A percentile compares a stretch with the other conserved stretches of the same genome.
Conservation (phyloP, 1,140 invertebrate species). For the Pogonognathellus flavescens region DNA sequence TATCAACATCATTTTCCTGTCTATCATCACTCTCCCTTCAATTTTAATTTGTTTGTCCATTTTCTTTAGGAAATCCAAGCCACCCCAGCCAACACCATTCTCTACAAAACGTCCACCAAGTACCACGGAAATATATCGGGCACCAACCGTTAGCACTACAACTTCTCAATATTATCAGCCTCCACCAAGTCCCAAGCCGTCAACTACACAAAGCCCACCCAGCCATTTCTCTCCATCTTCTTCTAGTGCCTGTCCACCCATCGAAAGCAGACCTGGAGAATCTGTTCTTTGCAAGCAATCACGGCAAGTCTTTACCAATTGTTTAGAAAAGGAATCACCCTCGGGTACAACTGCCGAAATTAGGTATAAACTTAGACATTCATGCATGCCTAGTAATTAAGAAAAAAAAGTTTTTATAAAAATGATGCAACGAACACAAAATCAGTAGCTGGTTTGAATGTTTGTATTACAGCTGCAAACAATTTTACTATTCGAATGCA, state of each 20-base stretch:
- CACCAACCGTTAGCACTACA: too few species aligned
- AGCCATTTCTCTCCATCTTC: background rate
- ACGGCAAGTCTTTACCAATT: background rate
- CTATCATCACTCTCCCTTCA: too few species aligned
- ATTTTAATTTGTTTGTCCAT: background rate
- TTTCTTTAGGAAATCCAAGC: background rate
- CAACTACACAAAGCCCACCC: background rate
- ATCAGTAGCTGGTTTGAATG: too few species aligned
- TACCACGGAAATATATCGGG: background rate
- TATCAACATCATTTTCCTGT: background rate
- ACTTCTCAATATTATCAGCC: too few species aligned
- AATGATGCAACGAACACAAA: too few species aligned
- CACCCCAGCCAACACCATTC: background rate
- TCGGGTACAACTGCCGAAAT: conserved; percentile 24
- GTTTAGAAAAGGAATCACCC: background rate
- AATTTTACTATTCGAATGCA: conserved; percentile 51
- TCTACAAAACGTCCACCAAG: background rate
- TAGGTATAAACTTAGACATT: background rate
- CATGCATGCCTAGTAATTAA: background rate
- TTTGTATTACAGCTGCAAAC: conserved; percentile 41
- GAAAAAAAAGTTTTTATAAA: too few species aligned
- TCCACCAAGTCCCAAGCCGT: too few species aligned
- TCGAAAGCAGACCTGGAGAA: conserved; percentile 33
- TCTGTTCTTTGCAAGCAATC: conserved; percentile 21
- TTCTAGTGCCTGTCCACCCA: conserved; percentile 35